Conservation (phyloP, 2,888 invertebrate genomes). For the Rhingia campestris region DNA sequence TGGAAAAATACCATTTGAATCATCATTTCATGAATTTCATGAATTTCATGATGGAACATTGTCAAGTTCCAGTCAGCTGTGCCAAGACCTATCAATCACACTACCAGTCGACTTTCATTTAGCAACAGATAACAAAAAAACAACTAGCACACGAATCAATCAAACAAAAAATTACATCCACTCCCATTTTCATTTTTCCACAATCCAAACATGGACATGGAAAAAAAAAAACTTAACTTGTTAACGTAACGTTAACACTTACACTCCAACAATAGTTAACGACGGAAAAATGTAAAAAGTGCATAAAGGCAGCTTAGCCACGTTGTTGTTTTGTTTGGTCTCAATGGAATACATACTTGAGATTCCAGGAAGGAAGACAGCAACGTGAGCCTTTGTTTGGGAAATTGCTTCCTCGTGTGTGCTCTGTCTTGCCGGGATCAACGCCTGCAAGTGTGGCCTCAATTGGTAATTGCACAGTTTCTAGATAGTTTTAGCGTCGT, state of each 20-base stretch:
- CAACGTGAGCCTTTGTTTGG: slow-evolving; percentile 27
- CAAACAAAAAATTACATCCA: background rate
- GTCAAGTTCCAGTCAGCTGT: slow-evolving; percentile 8
- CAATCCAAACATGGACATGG: slow-evolving; percentile 6
- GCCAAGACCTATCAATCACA: slow-evolving; percentile 21
- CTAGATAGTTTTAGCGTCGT: background rate
- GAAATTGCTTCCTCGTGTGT: slow-evolving; percentile 36
- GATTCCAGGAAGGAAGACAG: slow-evolving; percentile 46
- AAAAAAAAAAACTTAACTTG: too few relatives aligned
- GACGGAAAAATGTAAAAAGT: slow-evolving; percentile 2
- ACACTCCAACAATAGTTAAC: background rate
- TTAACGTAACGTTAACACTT: too few relatives aligned
- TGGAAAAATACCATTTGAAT: background rate
- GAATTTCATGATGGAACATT: background rate
- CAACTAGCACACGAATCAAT: background rate
- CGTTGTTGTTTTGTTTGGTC: background rate
- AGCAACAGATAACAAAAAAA: background rate
- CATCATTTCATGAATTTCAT: too few relatives aligned
- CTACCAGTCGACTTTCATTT: background rate
- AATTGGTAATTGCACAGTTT: slow-evolving; percentile 6
- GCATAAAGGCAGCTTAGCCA: background rate
- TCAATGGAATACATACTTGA: slow-evolving; percentile 28
- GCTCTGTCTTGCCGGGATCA: slow-evolving; percentile 11
- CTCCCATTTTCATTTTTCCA: slow-evolving; percentile 22
- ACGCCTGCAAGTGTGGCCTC: slow-evolving; percentile 19